Percentiles rank a stretch among this genome's conserved stretches.
These are phyloP conservation scores for Rallus crepitans DNA, from an alignment of 2,797 vertebrate species.

Conservation along the genomic window DNA sequence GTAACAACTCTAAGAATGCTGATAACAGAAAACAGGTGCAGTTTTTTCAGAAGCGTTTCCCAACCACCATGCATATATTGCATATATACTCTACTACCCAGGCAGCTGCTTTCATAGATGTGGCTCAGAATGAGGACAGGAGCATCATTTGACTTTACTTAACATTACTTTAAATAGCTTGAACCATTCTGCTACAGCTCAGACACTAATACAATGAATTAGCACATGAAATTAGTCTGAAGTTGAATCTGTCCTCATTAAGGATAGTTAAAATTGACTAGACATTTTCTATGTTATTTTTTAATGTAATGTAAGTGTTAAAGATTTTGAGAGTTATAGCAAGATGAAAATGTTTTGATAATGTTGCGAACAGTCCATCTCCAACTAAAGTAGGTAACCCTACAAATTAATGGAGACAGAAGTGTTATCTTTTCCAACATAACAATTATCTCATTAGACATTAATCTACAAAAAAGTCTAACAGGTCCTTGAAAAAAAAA, in stretches of 20 bases:
- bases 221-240: background rate
- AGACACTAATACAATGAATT: constrained; percentile 2
- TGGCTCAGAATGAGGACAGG: background rate
- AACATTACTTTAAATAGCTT: constrained; percentile 20
- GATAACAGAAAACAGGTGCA: background rate
- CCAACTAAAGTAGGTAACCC: background rate
- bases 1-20: background rate
- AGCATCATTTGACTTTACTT: constrained; percentile 40
- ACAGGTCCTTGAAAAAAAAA: background rate
- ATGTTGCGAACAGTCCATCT: background rate
- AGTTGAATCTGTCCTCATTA: background rate
- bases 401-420: background rate
- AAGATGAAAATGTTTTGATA: background rate
- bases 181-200: constrained; percentile 18
- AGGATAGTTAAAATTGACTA: background rate
- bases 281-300: background rate
- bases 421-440: background rate
- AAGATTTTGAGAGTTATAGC: background rate
- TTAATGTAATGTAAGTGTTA: background rate
- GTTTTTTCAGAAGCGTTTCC: background rate
- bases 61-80: background rate
- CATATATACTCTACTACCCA: background rate
- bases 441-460: background rate
- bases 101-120: background rate
- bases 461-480: background rate